phyloP scores from a whole-genome alignment of 1,140 invertebrate genomes.

The Drosophila insularis region DNA sequence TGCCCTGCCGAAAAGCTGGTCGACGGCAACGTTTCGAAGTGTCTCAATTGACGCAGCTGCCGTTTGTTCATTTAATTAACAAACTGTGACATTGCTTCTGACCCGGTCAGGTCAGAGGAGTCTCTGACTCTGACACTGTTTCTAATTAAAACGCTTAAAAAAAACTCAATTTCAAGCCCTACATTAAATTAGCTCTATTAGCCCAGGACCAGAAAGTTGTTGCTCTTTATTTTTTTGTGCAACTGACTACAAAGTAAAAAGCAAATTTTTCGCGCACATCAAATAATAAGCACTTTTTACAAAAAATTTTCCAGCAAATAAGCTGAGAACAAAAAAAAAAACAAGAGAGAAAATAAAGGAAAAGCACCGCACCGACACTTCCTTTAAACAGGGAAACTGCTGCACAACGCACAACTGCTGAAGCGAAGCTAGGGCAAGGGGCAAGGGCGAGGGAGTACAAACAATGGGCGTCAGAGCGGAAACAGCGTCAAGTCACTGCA shows the following conservation, averaged over 20 bases:
- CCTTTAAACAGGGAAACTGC: conserved; percentile 7
- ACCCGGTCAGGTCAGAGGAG: background rate
- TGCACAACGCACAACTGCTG: conserved; percentile 4
- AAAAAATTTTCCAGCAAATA: conserved; percentile 28
- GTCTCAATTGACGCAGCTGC: conserved; percentile 42
- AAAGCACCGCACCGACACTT: conserved; percentile 17
- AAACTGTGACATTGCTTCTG: conserved; percentile 34
- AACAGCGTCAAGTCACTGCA: conserved; percentile 20
- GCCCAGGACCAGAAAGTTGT: background rate
- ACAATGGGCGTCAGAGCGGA: conserved; percentile 17
- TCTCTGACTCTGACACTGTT: conserved; percentile 7
- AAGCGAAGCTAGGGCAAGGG: background rate
- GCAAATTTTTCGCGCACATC: conserved; percentile 15
- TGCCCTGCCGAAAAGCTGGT: background rate
- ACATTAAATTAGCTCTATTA: conserved; percentile 9
- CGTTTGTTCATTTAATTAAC: conserved; percentile 44
- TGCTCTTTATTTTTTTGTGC: background rate
- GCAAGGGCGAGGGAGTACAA: background rate
- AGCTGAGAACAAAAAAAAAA: conserved; percentile 3
- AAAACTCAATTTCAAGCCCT: conserved; percentile 38
- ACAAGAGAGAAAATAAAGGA: background rate
- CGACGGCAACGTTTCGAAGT: background rate
- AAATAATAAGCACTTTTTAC: background rate
- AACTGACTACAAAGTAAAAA: conserved; percentile 1
- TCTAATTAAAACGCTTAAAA: conserved; percentile 6